These are phyloP conservation scores for Corbicula japonica DNA, from an alignment of 2,888 invertebrate genomes.

Conservation along the genomic window DNA sequence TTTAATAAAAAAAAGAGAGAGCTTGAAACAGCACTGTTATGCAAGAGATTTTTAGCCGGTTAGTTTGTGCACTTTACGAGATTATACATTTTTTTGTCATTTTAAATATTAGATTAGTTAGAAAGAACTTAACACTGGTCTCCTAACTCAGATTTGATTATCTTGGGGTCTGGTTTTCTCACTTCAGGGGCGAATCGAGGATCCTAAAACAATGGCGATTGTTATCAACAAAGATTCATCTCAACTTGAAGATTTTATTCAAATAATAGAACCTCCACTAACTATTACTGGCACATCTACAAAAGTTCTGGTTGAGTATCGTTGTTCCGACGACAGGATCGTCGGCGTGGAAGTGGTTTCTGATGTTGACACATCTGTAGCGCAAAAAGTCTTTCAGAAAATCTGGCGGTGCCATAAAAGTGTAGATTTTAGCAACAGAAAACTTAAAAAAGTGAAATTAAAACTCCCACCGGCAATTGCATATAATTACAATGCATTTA, in stretches of 20 bases:
- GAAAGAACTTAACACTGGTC: too few species aligned
- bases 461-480: conserved; percentile 63
- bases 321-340: conserved; percentile 61
- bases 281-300: conserved; percentile 38
- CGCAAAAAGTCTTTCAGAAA: conserved; percentile 65
- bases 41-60: neutral
- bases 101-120: neutral
- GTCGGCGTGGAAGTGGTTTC: conserved; percentile 70
- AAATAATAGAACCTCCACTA: conserved; percentile 67
- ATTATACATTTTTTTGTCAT: neutral
- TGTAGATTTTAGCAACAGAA: neutral
- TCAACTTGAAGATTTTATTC: conserved; percentile 66
- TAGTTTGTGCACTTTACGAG: neutral
- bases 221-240: conserved; percentile 43
- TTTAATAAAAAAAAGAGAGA: too few species aligned
- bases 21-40: too few species aligned
- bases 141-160: neutral
- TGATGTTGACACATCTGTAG: conserved; percentile 22
- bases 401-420: conserved; percentile 67
- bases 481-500: conserved; percentile 75
- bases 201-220: conserved; percentile 56
- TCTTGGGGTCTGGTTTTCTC: too few species aligned
- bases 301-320: conserved; percentile 66
- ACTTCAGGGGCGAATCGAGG: neutral
- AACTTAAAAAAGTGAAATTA: conserved; percentile 57